These are phyloP conservation scores for Penaeus chinensis DNA, from an alignment of 1,140 invertebrate genomes.

Conservation along the genomic window DNA sequence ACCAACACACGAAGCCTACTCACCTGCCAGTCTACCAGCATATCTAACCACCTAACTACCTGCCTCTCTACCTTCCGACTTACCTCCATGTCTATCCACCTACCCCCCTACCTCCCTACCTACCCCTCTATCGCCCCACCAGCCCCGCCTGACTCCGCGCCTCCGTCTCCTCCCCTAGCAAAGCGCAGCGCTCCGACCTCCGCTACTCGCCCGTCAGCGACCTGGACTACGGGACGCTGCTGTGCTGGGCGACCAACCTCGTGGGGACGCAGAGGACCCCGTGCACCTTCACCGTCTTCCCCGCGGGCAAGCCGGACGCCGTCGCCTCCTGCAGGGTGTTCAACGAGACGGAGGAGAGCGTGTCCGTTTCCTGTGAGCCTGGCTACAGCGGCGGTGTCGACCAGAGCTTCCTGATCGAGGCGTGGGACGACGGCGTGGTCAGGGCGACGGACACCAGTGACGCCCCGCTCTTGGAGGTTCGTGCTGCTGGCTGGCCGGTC, in stretches of 20 bases:
- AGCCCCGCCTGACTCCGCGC: neutral
- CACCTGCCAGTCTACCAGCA: too few species aligned
- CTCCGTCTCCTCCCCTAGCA: constrained; percentile 9
- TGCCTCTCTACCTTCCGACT: neutral
- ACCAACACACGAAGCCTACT: too few species aligned
- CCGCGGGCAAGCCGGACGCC: constrained; percentile 76
- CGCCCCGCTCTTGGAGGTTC: constrained; percentile 45
- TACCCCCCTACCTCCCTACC: neutral
- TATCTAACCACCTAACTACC: too few species aligned
- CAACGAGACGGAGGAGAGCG: constrained; percentile 65
- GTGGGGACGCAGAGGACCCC: constrained; percentile 81
- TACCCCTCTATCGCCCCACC: neutral
- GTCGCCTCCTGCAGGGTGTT: constrained; percentile 52
- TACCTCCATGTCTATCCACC: neutral
- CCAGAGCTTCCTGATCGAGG: constrained; percentile 86
- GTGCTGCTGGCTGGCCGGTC: too few species aligned
- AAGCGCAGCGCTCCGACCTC: constrained; percentile 60
- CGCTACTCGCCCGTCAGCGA: constrained; percentile 66
- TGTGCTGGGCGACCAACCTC: constrained; percentile 82
- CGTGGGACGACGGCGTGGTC: constrained; percentile 67
- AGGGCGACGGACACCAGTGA: constrained; percentile 55
- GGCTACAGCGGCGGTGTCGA: constrained; percentile 85
- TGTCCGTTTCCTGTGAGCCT: constrained; percentile 81
- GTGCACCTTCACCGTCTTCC: constrained; percentile 86
- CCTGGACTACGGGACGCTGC: constrained; percentile 68